These are phyloP conservation scores for Sthenelais limicola DNA, from an alignment of 2,888 invertebrate species.

Conservation along the genomic window DNA sequence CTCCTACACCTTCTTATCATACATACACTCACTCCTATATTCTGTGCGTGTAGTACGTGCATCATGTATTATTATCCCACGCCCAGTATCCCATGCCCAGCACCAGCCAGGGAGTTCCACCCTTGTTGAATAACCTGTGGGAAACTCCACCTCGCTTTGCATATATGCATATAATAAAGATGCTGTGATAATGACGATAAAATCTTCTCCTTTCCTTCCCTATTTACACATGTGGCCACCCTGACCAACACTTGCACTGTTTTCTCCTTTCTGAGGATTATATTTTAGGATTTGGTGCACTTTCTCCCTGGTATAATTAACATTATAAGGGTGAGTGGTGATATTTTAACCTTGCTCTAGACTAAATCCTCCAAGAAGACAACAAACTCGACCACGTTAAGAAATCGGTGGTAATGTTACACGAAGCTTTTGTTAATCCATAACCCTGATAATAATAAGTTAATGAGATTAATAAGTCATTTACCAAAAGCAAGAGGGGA, in stretches of 20 bases:
- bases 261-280: not conserved
- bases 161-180: too few relatives aligned
- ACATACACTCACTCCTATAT: too few relatives aligned
- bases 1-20: too few relatives aligned
- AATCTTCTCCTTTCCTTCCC: too few relatives aligned
- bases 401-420: constrained; percentile 4
- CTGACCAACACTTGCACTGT: constrained; percentile 14
- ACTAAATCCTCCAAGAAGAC: not conserved
- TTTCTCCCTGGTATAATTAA: not conserved
- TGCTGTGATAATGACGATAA: too few relatives aligned
- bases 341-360: constrained; percentile 2
- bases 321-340: constrained; percentile 26
- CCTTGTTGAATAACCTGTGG: not conserved
- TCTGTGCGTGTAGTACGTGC: too few relatives aligned
- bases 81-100: too few relatives aligned
- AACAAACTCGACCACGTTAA: not conserved
- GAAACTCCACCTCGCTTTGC: too few relatives aligned
- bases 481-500: constrained; percentile 32
- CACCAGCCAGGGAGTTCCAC: constrained; percentile 9
- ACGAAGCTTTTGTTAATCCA: not conserved
- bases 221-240: too few relatives aligned
- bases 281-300: too few relatives aligned
- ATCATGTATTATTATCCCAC: too few relatives aligned
- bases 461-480: not conserved
- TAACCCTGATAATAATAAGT: not conserved